phyloP scores from a whole-genome alignment of 2,797 vertebrate species.

The Decapterus maruadsi region DNA sequence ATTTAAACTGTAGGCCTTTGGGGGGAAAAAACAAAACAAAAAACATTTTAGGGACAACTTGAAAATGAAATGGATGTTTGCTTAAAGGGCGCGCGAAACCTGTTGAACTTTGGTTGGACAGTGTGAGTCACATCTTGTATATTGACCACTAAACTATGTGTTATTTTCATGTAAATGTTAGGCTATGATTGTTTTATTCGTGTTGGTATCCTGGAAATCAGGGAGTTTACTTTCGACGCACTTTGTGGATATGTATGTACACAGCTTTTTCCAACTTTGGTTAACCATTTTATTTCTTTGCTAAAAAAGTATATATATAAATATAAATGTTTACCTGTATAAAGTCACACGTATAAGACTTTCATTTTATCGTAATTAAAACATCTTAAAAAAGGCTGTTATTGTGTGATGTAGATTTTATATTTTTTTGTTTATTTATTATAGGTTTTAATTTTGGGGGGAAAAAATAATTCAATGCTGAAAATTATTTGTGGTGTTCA shows the following conservation, averaged over 20 bases:
- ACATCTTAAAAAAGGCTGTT: constrained; percentile 86
- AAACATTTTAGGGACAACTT: constrained; percentile 60
- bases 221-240: constrained; percentile 99
- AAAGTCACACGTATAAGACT: constrained; percentile 96
- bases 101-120: constrained; percentile 87
- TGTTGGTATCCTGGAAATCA: constrained; percentile 98
- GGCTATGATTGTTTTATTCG: constrained; percentile 90
- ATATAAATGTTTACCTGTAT: constrained; percentile 99
- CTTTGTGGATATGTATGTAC: constrained; percentile 99
- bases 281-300: constrained; percentile 95
- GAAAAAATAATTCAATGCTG: constrained; percentile 19
- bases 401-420: constrained; percentile 80
- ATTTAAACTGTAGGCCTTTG: constrained; percentile 57
- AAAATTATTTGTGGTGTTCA: constrained; percentile 18
- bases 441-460: constrained; percentile 9
- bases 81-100: constrained; percentile 71
- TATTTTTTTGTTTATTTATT: constrained; percentile 50
- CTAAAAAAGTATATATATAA: constrained; percentile 95
- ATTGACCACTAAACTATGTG: constrained; percentile 88
- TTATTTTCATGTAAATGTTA: constrained; percentile 96
- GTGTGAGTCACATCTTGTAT: constrained; percentile 91
- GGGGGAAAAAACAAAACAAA: neutral
- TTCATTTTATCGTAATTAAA: constrained; percentile 99
- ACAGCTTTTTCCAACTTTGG: constrained; percentile 96
- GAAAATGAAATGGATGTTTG: constrained; percentile 70